Evolutionary conservation across 1,140 invertebrate genomes (phyloP).

Genomic region (Acromyrmex heyeri): DNA sequence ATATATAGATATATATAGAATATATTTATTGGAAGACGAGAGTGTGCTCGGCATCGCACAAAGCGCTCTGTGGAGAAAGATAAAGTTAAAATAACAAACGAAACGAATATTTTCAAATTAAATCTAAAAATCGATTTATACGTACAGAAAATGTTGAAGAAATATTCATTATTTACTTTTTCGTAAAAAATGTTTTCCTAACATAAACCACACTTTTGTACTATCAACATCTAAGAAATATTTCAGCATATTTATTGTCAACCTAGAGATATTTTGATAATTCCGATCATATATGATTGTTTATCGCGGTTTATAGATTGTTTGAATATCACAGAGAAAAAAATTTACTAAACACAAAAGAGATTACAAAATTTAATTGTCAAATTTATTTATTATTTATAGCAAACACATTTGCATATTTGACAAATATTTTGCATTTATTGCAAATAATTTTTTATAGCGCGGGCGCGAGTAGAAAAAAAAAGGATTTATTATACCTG

Average conservation of each 20-base stretch:
- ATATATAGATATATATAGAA: neutral
- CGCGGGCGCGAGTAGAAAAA: no score
- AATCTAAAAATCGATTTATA: conserved; percentile 42
- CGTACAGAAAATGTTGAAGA: neutral
- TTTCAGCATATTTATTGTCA: neutral
- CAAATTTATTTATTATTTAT: no score
- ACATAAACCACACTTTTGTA: neutral
- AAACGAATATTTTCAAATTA: conserved; percentile 30
- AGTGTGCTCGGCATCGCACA: neutral
- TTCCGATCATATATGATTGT: neutral
- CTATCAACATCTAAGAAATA: neutral
- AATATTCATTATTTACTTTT: neutral
- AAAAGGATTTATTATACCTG: no score
- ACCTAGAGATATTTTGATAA: neutral
- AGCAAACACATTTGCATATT: no score
- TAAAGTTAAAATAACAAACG: conserved; percentile 23
- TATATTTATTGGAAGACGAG: conserved; percentile 49
- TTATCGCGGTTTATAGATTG: neutral
- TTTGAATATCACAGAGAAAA: neutral
- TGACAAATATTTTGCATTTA: no score
- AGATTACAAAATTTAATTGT: no score
- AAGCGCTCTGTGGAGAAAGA: neutral
- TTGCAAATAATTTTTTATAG: no score
- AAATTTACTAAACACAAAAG: no score
- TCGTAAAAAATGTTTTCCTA: neutral